A percentile compares a stretch with the other conserved stretches of the same genome.
These are phyloP conservation scores for Dendrolimus houi DNA, from an alignment of 2,888 invertebrate species.

Conservation along the genomic window DNA sequence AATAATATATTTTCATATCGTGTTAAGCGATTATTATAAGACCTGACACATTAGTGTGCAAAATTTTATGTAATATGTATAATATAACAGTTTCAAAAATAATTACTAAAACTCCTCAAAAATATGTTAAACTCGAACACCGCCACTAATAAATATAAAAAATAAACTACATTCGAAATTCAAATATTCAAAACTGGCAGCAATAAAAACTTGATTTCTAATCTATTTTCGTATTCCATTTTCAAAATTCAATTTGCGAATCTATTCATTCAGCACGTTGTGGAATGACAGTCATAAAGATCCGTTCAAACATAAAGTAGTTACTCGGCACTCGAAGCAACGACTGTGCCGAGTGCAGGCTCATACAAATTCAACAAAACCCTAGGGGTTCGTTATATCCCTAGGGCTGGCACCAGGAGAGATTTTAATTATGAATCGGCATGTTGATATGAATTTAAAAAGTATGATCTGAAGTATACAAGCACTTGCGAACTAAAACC, in stretches of 20 bases:
- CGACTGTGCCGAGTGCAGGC: slow-evolving; percentile 7
- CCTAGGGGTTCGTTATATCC: slow-evolving; percentile 17
- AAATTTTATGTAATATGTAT: not conserved
- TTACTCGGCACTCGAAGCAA: slow-evolving; percentile 3
- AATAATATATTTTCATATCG: too few relatives aligned
- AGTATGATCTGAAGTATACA: too few relatives aligned
- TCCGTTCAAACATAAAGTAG: not conserved
- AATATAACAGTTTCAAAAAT: not conserved
- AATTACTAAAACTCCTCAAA: not conserved
- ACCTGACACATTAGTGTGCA: not conserved
- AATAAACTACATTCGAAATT: too few relatives aligned
- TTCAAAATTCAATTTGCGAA: slow-evolving; percentile 15
- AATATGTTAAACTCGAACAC: not conserved
- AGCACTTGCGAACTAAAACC: too few relatives aligned
- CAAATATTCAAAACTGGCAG: too few relatives aligned
- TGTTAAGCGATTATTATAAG: not conserved
- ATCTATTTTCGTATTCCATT: too few relatives aligned
- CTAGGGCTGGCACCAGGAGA: not conserved
- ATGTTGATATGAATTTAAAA: too few relatives aligned
- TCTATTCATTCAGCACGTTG: slow-evolving; percentile 11
- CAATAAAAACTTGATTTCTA: too few relatives aligned
- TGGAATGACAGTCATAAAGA: slow-evolving; percentile 4
- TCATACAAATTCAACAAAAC: slow-evolving; percentile 30
- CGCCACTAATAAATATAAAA: too few relatives aligned
- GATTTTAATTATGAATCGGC: too few relatives aligned